Evolutionary conservation across 1,140 invertebrate species (phyloP).

Genomic region (Drosophila sturtevanti): DNA sequence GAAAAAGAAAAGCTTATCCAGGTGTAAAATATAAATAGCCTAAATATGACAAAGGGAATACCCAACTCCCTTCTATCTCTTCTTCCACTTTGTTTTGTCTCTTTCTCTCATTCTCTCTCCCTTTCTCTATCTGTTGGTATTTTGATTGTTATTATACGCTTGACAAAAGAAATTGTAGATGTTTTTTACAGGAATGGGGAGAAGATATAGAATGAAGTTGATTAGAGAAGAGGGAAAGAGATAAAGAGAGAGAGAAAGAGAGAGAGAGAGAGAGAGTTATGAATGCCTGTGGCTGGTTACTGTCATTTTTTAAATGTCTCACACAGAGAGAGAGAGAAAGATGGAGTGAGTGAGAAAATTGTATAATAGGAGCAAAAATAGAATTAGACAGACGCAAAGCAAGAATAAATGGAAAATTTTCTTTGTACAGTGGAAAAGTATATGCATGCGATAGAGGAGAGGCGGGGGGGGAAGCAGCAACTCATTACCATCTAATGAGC

Average conservation of each 20-base stretch:
- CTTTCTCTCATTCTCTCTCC: not conserved
- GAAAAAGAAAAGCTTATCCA: conserved; percentile 64
- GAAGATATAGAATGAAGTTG: conserved; percentile 20
- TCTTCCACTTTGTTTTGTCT: not conserved
- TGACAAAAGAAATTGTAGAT: conserved; percentile 19
- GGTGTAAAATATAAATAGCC: conserved; percentile 69
- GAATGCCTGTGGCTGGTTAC: conserved; percentile 18
- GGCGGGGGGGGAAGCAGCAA: not conserved
- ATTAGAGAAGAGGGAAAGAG: conserved; percentile 4
- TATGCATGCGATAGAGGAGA: not conserved
- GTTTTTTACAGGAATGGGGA: conserved; percentile 3
- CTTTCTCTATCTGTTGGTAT: conserved; percentile 17
- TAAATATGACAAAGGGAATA: conserved; percentile 48
- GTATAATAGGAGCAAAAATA: not conserved
- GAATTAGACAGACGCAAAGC: not conserved
- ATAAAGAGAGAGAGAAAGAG: not conserved
- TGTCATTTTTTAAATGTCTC: conserved; percentile 15
- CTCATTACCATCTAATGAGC: conserved; percentile 3
- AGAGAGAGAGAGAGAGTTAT: conserved; percentile 10
- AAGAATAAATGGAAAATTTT: not conserved
- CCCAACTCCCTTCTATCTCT: not conserved
- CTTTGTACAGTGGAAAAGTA: not conserved
- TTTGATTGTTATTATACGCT: conserved; percentile 37
- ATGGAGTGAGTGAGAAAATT: not conserved
- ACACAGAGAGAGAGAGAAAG: not conserved